Base-by-base conservation (phyloP, 2,888 invertebrate genomes). In the Melanotus villosus region DNA sequence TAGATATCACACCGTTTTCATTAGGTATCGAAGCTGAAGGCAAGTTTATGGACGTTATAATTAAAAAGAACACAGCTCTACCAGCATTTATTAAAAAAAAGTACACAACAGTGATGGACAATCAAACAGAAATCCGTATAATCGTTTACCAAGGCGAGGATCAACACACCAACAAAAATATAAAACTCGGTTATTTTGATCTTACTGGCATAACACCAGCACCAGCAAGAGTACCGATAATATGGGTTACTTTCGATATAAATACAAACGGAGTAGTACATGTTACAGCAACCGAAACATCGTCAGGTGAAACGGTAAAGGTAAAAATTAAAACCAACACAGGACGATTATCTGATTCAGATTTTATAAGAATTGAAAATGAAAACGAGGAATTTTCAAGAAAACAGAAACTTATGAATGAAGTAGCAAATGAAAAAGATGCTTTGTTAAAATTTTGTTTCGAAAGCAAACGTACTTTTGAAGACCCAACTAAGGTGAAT, bases 91-190 rank as follows among this genome's bases (percentile, higher is more conserved):
- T 58, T 21, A 70, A 59, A 0, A 73, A 72, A 56, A 12, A 32
- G 10, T 73, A 66, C 19, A 70, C 65, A 1, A 73, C 69, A 9
- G 54, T 68, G 21, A 14, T 60, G 32, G 68, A 72, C 36, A 50
- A 63, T 19, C 71, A 72, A 59, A 26, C 23, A 9, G 65, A 52
- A 32, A 52, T 73, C 10, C 66, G 69, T 14, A 70, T 73, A 26
- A 34, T 50, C 1, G 68, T 73, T 3, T 73, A 60, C 50, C 69
- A 73, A 68, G 73, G 73, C 1, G 73, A 73, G 63, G 26, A 67
- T 21, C n/a, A 12, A 9, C 23, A 70, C 16, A 63, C 63, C 1
- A 23, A 26, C 14, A 66, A 65, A 9, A 73, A 73, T 32, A 69
- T 47, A 10, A 58, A 69, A 47, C 58, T 73, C 3, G 73, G 71